phyloP scores from a whole-genome alignment of 1,140 invertebrate genomes.

The Hycleus cichorii region DNA sequence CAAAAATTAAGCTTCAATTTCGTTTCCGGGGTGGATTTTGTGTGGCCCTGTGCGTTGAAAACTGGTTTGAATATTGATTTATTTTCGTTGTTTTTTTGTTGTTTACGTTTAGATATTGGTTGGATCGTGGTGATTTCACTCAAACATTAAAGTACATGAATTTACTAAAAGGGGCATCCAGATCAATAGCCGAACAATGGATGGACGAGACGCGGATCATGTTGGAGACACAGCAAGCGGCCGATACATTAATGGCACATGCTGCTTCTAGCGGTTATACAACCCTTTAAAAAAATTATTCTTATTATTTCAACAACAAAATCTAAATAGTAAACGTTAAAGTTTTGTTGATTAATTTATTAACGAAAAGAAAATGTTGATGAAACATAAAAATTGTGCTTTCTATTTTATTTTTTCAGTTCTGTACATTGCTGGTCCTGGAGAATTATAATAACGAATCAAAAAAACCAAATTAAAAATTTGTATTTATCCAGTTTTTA shows the following conservation, averaged over 20 bases:
- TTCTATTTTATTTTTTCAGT: slow-evolving; percentile 12
- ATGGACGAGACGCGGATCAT: slow-evolving; percentile 73
- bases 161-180: slow-evolving; percentile 75
- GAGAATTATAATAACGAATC: too few species aligned
- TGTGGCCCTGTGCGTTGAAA: background rate
- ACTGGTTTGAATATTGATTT: background rate
- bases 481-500: background rate
- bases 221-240: slow-evolving; percentile 86
- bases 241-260: slow-evolving; percentile 77
- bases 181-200: slow-evolving; percentile 78
- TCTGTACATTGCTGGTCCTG: background rate
- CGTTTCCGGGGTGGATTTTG: too few species aligned
- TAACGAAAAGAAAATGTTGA: too few species aligned
- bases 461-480: too few species aligned
- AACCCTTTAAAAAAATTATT: slow-evolving; percentile 47
- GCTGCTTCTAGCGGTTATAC: slow-evolving; percentile 65
- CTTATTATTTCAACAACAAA: background rate
- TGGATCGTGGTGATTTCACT: slow-evolving; percentile 78
- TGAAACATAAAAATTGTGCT: slow-evolving; percentile 1
- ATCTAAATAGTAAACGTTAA: slow-evolving; percentile 11
- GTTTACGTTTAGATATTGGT: slow-evolving; percentile 58
- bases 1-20: too few species aligned
- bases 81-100: background rate
- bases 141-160: slow-evolving; percentile 86
- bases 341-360: slow-evolving; percentile 10